Evolutionary conservation across 2,888 invertebrate genomes (phyloP).

Genomic region (Hypomecis punctinalis): DNA sequence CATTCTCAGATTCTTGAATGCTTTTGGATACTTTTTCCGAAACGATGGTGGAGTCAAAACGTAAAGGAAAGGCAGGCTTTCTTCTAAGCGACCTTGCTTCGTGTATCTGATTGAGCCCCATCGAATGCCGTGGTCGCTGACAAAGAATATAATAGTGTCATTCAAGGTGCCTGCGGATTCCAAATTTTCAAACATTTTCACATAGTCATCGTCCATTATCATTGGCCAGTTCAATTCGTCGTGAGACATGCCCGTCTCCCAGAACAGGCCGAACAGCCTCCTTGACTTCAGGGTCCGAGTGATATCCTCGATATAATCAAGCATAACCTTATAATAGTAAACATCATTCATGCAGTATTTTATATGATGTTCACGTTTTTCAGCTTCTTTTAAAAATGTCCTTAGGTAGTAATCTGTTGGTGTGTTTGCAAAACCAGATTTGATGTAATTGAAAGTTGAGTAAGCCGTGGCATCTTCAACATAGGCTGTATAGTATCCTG

Average conservation of each 20-base stretch:
- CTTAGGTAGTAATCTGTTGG: constrained; percentile 95
- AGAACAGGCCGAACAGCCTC: constrained; percentile 92
- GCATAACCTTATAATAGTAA: constrained; percentile 88
- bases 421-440: constrained; percentile 89
- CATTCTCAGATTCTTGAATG: constrained; percentile 86
- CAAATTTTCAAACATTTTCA: constrained; percentile 83
- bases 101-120: constrained; percentile 94
- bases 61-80: constrained; percentile 92
- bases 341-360: constrained; percentile 89
- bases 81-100: constrained; percentile 94
- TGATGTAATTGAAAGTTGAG: constrained; percentile 92
- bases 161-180: constrained; percentile 83
- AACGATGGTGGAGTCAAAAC: constrained; percentile 91
- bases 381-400: constrained; percentile 89
- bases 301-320: constrained; percentile 89
- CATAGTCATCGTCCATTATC: constrained; percentile 88
- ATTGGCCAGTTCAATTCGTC: constrained; percentile 92
- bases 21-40: constrained; percentile 84
- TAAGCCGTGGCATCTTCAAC: constrained; percentile 93
- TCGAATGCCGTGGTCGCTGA: constrained; percentile 96
- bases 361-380: constrained; percentile 88
- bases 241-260: constrained; percentile 93
- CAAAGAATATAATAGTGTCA: constrained; percentile 88
- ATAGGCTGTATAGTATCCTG: constrained; percentile 91
- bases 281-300: constrained; percentile 83